Evolutionary conservation across 1,140 invertebrate genomes (phyloP).

Genomic region (Lysiphlebus fabarum): DNA sequence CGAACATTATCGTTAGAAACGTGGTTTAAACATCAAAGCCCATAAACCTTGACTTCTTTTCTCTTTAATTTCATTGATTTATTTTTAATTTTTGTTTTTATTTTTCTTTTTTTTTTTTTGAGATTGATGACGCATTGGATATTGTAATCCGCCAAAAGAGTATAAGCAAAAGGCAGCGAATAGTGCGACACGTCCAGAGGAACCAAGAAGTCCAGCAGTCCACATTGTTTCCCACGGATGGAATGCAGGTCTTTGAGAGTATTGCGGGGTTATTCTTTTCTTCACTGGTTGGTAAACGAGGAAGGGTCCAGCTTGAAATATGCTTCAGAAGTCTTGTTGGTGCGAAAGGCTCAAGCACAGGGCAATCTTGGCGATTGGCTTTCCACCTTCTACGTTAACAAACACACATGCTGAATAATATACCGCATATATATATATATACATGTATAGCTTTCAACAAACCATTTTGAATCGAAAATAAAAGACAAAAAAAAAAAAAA

Average conservation of each 20-base stretch:
- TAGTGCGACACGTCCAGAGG: slow-evolving; percentile 21
- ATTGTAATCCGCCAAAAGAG: slow-evolving; percentile 19
- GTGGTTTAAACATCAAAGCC: slow-evolving; percentile 17
- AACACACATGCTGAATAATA: no score
- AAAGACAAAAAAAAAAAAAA: no score
- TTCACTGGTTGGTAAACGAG: slow-evolving; percentile 18
- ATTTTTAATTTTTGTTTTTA: neutral
- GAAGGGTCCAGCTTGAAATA: slow-evolving; percentile 39
- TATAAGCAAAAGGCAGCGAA: slow-evolving; percentile 14
- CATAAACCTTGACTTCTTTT: slow-evolving; percentile 1
- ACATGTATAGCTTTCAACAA: neutral
- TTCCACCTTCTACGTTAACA: slow-evolving; percentile 16
- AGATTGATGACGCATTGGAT: slow-evolving; percentile 18
- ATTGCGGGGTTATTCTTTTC: slow-evolving; percentile 21
- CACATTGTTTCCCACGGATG: slow-evolving; percentile 52
- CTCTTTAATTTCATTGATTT: slow-evolving; percentile 9
- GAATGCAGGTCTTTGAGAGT: slow-evolving; percentile 41
- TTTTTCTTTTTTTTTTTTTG: neutral
- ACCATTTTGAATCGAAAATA: neutral
- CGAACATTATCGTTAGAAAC: slow-evolving; percentile 10
- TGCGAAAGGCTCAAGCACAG: slow-evolving; percentile 27
- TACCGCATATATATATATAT: no score
- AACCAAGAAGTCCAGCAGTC: slow-evolving; percentile 46
- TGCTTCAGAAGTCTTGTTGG: slow-evolving; percentile 32
- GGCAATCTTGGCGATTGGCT: slow-evolving; percentile 37